These are phyloP conservation scores for Mystacornis crossleyi DNA, from an alignment of 2,113 vertebrate genomes.

Conservation along the genomic window DNA sequence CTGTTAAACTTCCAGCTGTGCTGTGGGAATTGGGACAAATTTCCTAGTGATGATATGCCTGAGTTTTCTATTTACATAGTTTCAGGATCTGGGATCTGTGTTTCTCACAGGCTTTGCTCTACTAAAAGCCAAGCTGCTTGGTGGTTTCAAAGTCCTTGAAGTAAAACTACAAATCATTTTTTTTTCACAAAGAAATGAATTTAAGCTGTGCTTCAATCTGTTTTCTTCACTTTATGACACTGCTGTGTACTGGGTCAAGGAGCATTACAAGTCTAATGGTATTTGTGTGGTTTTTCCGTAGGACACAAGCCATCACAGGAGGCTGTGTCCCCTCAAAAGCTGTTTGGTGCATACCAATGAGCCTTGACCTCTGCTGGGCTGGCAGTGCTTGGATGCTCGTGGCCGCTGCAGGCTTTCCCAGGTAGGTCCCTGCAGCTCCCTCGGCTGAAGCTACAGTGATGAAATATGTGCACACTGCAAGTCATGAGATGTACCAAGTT, in stretches of 20 bases:
- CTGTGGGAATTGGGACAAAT: not conserved
- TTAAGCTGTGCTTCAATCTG: not conserved
- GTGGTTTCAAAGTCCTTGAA: not conserved
- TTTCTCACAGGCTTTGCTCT: not conserved
- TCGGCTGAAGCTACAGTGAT: not conserved
- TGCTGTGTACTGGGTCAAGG: not conserved
- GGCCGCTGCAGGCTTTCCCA: not conserved
- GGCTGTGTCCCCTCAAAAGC: not conserved
- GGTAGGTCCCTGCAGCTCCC: not conserved
- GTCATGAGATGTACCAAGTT: constrained; percentile 23
- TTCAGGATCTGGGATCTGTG: not conserved
- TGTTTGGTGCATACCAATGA: not conserved
- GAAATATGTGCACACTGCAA: not conserved
- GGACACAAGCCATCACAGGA: not conserved
- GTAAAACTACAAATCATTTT: not conserved
- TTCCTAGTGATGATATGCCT: not conserved
- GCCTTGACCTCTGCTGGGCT: not conserved
- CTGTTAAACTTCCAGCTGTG: not conserved
- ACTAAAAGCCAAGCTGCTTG: not conserved
- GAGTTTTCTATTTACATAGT: not conserved
- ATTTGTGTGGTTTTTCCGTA: not conserved
- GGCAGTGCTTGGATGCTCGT: not conserved
- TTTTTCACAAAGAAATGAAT: not conserved
- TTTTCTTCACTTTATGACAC: not conserved
- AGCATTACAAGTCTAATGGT: not conserved